Conservation (phyloP, 2,113 vertebrate genomes). For the Tor tambroides region DNA sequence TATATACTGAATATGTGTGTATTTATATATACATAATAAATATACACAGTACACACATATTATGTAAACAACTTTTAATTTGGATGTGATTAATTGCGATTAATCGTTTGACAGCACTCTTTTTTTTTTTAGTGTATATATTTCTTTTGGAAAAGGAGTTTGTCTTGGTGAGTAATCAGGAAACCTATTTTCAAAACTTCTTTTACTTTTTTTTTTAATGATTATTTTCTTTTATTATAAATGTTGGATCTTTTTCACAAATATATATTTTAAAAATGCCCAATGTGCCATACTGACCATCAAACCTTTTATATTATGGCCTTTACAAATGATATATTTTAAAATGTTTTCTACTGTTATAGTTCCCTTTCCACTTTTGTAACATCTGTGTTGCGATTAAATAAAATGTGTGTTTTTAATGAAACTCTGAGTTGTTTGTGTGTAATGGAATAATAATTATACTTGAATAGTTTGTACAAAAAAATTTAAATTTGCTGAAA, state of each 20-base stretch:
- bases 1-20: too few species aligned
- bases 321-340: background rate
- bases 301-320: background rate
- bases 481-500: too few species aligned
- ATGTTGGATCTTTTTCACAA: background rate
- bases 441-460: too few species aligned
- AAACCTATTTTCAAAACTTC: background rate
- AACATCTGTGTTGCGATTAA: too few species aligned
- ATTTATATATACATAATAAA: too few species aligned
- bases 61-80: too few species aligned
- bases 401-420: too few species aligned
- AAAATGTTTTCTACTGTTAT: slow-evolving; percentile 16
- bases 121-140: background rate
- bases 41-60: too few species aligned
- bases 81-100: too few species aligned
- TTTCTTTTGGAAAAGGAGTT: background rate
- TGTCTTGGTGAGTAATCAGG: background rate
- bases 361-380: background rate
- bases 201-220: background rate
- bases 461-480: too few species aligned
- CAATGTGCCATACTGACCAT: slow-evolving; percentile 10
- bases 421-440: too few species aligned
- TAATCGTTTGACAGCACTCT: background rate
- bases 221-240: background rate
- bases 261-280: background rate